Percentiles rank a stretch among this genome's conserved stretches.
These are phyloP conservation scores for honey bee (Apis mellifera) DNA, from an alignment of 1,140 invertebrate species.

Conservation along the genomic window Amel_HAv3.1 CM009942.2:4701001-4701500, in stretches of 20 bases:
- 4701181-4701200: too few relatives aligned
- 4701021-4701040: slow-evolving; percentile 16
- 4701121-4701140: background rate
- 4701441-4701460: slow-evolving; percentile 65
- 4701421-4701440: slow-evolving; percentile 63
- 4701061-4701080: background rate
- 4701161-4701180: too few relatives aligned
- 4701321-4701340: slow-evolving; percentile 63
- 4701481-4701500: background rate
- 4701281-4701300: slow-evolving; percentile 18
- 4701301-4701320: slow-evolving; percentile 54
- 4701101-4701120: background rate
- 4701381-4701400: slow-evolving; percentile 67
- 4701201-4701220: too few relatives aligned
- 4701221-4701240: background rate
- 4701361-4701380: slow-evolving; percentile 60
- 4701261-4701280: background rate
- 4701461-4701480: slow-evolving; percentile 28
- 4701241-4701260: background rate
- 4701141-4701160: too few relatives aligned
- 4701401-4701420: slow-evolving; percentile 61
- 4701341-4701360: slow-evolving; percentile 67
- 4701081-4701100: background rate
- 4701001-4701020: slow-evolving; percentile 16
- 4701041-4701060: slow-evolving; percentile 23